These are phyloP conservation scores for Callionymus lyra DNA, from an alignment of 2,113 vertebrate genomes.

Conservation along the genomic window DNA sequence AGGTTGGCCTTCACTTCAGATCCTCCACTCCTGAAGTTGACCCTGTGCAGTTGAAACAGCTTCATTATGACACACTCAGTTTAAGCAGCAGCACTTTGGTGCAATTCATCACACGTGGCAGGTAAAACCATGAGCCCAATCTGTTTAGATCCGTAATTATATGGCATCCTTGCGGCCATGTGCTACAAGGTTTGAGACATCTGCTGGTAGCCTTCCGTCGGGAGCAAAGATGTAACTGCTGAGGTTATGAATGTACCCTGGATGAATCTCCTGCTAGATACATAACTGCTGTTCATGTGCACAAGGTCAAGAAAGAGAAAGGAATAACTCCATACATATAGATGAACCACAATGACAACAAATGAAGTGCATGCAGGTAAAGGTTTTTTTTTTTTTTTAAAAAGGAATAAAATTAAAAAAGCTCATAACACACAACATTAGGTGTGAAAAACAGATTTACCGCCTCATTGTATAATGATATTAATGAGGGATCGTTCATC, in stretches of 20 bases:
- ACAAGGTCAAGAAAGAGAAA: too few species aligned
- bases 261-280: too few species aligned
- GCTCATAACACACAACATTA: background rate
- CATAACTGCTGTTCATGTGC: too few species aligned
- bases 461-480: conserved; percentile 53
- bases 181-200: conserved; percentile 36
- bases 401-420: background rate
- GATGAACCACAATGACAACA: too few species aligned
- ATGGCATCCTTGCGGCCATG: conserved; percentile 26
- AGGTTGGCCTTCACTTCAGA: conserved; percentile 44
- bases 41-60: conserved; percentile 33
- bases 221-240: conserved; percentile 11
- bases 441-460: conserved; percentile 13
- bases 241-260: conserved; percentile 3
- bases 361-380: background rate
- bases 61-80: conserved; percentile 31
- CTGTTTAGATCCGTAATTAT: conserved; percentile 65
- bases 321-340: too few species aligned
- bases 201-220: conserved; percentile 29
- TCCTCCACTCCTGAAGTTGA: conserved; percentile 38
- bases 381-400: too few species aligned
- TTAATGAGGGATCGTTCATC: conserved; percentile 60
- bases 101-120: conserved; percentile 58
- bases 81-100: conserved; percentile 28
- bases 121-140: conserved; percentile 55